phyloP scores from a whole-genome alignment of 2,113 vertebrate species.

The Hystrix brachyura region DNA sequence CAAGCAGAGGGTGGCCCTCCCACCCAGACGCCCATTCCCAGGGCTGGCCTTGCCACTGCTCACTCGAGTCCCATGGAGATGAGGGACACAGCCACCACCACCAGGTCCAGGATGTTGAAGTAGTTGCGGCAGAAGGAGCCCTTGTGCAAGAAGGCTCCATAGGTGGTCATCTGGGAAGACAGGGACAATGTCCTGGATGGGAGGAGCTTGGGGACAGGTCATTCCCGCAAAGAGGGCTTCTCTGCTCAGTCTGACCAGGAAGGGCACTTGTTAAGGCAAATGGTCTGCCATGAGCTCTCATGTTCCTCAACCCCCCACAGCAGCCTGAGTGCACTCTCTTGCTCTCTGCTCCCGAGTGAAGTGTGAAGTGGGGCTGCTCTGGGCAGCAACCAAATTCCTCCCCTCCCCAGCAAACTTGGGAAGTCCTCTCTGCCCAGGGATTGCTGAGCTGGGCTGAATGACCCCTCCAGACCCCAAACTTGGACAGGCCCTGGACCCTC shows the following conservation, averaged over 20 bases:
- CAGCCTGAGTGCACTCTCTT: rapidly evolving
- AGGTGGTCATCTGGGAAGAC: conserved; percentile 95
- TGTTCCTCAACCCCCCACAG: rapidly evolving
- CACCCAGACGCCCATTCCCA: background rate
- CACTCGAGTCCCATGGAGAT: conserved; percentile 97
- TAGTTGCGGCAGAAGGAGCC: conserved; percentile 99
- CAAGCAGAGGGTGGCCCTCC: background rate
- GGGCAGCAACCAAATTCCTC: background rate
- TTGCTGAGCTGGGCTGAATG: background rate
- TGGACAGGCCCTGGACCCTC: background rate
- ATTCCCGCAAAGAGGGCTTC: background rate
- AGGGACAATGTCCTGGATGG: background rate
- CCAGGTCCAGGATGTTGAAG: conserved; percentile 98
- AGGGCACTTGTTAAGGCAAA: background rate
- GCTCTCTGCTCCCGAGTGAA: no score
- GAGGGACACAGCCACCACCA: conserved; percentile 97
- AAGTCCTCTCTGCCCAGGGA: background rate
- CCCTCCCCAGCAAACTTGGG: background rate
- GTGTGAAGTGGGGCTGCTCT: rapidly evolving
- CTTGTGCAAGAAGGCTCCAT: conserved; percentile 96
- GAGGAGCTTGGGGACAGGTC: background rate
- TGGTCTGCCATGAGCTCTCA: rapidly evolving
- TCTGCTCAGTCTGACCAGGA: rapidly evolving
- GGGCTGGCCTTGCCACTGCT: conserved; percentile 81
- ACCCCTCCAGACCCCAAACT: background rate